Evolutionary conservation across 2,888 invertebrate genomes (phyloP).

Genomic region (Parnassius mnemosyne): DNA sequence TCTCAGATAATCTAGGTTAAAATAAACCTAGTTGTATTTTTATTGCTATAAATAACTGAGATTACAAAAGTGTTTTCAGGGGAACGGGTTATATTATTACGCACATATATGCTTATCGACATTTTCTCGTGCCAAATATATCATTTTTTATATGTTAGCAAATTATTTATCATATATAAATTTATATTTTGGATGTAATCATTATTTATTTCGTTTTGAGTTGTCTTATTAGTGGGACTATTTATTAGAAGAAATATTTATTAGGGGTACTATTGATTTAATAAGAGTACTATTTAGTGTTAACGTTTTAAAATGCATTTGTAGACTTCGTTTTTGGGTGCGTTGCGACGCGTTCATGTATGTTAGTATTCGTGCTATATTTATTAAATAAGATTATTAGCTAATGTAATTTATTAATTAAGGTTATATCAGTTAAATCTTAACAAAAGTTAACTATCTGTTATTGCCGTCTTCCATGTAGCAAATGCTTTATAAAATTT

Average conservation of each 20-base stretch:
- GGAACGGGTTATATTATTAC: slow-evolving; percentile 5
- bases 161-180: slow-evolving; percentile 12
- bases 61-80: slow-evolving; percentile 5
- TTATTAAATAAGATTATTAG: slow-evolving; percentile 36
- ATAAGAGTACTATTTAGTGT: slow-evolving; percentile 25
- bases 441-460: slow-evolving; percentile 45
- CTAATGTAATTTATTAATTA: slow-evolving; percentile 28
- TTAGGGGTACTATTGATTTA: slow-evolving; percentile 25
- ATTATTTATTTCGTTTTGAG: not conserved
- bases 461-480: slow-evolving; percentile 64
- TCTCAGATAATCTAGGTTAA: slow-evolving; percentile 35
- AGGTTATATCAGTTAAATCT: slow-evolving; percentile 28
- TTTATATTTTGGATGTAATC: slow-evolving; percentile 18
- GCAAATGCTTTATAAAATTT: slow-evolving; percentile 41
- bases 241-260: slow-evolving; percentile 9
- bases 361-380: slow-evolving; percentile 63
- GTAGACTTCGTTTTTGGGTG: slow-evolving; percentile 61
- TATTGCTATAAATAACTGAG: slow-evolving; percentile 2
- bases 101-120: slow-evolving; percentile 21
- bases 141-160: not conserved
- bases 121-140: slow-evolving; percentile 22
- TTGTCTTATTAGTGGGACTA: not conserved
- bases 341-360: slow-evolving; percentile 77
- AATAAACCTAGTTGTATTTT: not conserved
- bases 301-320: slow-evolving; percentile 39